phyloP scores from a whole-genome alignment of 2,888 invertebrate genomes.

The Onthophagus sagittarius region DNA sequence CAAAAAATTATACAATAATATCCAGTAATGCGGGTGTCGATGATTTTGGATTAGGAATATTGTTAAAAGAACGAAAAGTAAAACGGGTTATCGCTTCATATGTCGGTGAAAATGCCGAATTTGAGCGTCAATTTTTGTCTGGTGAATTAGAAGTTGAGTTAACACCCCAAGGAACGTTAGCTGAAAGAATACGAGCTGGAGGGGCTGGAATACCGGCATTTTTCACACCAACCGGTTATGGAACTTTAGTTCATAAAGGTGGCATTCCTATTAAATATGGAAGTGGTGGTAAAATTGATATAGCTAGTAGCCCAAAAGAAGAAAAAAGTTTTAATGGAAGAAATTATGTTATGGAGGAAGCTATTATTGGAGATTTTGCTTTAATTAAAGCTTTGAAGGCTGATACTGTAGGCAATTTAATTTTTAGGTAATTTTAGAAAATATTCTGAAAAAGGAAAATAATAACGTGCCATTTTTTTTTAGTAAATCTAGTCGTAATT shows the following conservation, averaged over 20 bases:
- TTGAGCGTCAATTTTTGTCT: conserved; percentile 88
- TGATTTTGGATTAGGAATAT: conserved; percentile 90
- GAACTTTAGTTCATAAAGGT: conserved; percentile 93
- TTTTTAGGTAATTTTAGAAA: conserved; percentile 61
- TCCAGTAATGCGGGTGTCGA: conserved; percentile 98
- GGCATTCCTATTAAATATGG: conserved; percentile 93
- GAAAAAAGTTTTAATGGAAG: conserved; percentile 78
- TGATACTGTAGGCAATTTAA: conserved; percentile 86
- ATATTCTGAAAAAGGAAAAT: neutral
- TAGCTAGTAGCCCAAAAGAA: conserved; percentile 71
- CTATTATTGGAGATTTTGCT: conserved; percentile 94
- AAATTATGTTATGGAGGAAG: conserved; percentile 90
- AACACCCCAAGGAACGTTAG: conserved; percentile 89
- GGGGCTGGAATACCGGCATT: conserved; percentile 98
- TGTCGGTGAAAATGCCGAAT: conserved; percentile 98
- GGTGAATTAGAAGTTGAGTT: conserved; percentile 91
- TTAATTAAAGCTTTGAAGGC: conserved; percentile 97
- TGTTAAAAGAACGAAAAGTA: conserved; percentile 82
- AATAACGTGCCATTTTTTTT: conserved; percentile 27
- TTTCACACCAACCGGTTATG: conserved; percentile 94
- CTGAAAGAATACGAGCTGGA: conserved; percentile 92
- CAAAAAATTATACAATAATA: conserved; percentile 80
- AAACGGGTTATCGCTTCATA: conserved; percentile 95
- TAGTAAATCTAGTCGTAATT: conserved; percentile 91
- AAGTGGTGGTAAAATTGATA: conserved; percentile 68